Evolutionary conservation across 92 coral and sea anemone genomes (phyloP).

Genomic region (Porites divaricata): DNA sequence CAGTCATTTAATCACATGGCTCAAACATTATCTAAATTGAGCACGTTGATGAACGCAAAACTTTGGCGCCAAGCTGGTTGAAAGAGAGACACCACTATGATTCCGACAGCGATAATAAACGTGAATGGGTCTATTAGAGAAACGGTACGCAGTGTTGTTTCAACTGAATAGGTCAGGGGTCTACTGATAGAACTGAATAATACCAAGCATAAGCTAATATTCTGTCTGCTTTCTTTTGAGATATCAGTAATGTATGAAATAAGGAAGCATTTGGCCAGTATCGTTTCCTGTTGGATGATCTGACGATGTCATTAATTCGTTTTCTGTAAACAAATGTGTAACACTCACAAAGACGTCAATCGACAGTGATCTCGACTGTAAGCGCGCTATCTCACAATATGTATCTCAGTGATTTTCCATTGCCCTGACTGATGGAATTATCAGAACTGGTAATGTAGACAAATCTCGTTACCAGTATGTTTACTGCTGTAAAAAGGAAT

Average conservation of each 20-base stretch:
- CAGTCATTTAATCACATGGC: constrained; percentile 2
- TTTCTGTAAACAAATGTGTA: constrained; percentile 46
- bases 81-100: background rate
- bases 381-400: background rate
- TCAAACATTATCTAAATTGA: constrained; percentile 15
- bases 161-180: background rate
- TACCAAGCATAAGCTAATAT: background rate
- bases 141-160: constrained; percentile 13
- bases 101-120: constrained; percentile 14
- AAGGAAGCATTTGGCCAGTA: background rate
- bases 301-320: constrained; percentile 30
- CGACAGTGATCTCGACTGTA: background rate
- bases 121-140: background rate
- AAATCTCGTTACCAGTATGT: background rate
- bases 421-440: background rate
- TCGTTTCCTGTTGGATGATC: constrained; percentile 33
- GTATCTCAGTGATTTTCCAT: background rate
- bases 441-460: constrained; percentile 6
- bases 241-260: background rate
- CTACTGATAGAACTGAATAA: background rate
- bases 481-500: background rate
- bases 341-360: constrained; percentile 14
- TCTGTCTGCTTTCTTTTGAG: background rate
- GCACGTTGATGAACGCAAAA: background rate
- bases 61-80: constrained; percentile 54